Evolutionary conservation across 2,797 vertebrate genomes (phyloP).

Genomic region (Scyliorhinus canicula): DNA sequence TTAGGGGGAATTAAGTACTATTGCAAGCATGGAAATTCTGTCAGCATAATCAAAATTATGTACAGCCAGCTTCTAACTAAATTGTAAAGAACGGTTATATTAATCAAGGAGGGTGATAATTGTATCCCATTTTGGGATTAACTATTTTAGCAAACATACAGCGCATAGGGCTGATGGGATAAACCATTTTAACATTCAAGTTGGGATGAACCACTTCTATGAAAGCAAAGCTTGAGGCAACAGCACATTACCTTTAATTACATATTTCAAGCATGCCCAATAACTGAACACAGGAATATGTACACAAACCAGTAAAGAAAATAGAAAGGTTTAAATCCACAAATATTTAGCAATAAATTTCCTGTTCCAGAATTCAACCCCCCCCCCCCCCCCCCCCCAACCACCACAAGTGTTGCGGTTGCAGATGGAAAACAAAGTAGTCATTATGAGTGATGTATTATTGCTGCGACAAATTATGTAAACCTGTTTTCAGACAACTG

Average conservation of each 20-base stretch:
- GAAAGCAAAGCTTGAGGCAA: not conserved
- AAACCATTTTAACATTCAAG: not conserved
- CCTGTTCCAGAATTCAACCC: not conserved
- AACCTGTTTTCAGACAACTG: not conserved
- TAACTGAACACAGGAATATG: not conserved
- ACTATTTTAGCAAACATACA: not conserved
- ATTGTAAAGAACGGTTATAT: not conserved
- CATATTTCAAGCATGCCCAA: not conserved
- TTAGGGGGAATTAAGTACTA: too few species aligned
- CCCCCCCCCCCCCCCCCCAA: too few species aligned
- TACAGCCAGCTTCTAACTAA: not conserved
- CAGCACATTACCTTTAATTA: not conserved
- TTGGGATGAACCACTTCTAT: not conserved
- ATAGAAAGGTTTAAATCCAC: not conserved
- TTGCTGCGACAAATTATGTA: not conserved
- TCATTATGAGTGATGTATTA: not conserved
- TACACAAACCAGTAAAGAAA: not conserved
- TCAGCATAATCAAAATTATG: not conserved
- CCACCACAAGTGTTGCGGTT: too few species aligned
- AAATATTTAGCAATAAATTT: not conserved
- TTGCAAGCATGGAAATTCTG: not conserved
- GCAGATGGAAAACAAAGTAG: not conserved
- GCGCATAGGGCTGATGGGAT: not conserved
- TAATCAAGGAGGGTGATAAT: not conserved
- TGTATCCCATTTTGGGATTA: too few species aligned